Evolutionary conservation across 1,140 invertebrate species (phyloP).

Genomic region (Monomorium pharaonis): DNA sequence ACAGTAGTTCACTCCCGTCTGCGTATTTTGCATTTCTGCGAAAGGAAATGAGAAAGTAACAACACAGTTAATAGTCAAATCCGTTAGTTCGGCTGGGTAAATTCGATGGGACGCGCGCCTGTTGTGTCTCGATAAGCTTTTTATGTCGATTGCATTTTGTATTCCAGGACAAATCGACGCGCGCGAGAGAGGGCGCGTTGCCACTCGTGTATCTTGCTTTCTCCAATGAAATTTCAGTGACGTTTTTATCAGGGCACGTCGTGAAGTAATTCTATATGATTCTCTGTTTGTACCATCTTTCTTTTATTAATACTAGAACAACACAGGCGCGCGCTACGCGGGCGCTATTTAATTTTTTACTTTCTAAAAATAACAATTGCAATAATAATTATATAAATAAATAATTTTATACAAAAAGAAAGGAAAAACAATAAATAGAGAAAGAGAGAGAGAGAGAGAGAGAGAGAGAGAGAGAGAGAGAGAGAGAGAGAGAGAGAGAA

Average conservation of each 20-base stretch:
- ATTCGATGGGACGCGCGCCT: neutral
- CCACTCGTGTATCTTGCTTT: neutral
- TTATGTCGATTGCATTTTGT: constrained; percentile 1
- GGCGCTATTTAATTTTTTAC: too few species aligned
- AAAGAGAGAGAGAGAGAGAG: too few species aligned
- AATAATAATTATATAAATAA: too few species aligned
- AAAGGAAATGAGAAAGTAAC: constrained; percentile 40
- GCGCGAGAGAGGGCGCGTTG: neutral
- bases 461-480: too few species aligned
- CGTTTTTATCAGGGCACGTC: constrained; percentile 10
- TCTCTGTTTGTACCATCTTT: neutral
- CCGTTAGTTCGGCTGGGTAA: constrained; percentile 7
- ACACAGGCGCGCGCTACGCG: too few species aligned
- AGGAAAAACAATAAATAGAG: too few species aligned
- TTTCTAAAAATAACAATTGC: too few species aligned
- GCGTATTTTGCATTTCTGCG: constrained; percentile 44
- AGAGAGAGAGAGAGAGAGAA: too few species aligned
- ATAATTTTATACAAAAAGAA: too few species aligned
- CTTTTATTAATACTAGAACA: too few species aligned
- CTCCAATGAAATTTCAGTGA: constrained; percentile 11
- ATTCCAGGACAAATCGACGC: neutral
- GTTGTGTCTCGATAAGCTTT: constrained; percentile 17
- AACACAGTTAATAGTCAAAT: neutral
- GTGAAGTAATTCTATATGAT: constrained; percentile 2
- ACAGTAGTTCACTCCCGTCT: constrained; percentile 2